Evolutionary conservation across 1,140 invertebrate genomes (phyloP).

Genomic region (Apis cerana): DNA sequence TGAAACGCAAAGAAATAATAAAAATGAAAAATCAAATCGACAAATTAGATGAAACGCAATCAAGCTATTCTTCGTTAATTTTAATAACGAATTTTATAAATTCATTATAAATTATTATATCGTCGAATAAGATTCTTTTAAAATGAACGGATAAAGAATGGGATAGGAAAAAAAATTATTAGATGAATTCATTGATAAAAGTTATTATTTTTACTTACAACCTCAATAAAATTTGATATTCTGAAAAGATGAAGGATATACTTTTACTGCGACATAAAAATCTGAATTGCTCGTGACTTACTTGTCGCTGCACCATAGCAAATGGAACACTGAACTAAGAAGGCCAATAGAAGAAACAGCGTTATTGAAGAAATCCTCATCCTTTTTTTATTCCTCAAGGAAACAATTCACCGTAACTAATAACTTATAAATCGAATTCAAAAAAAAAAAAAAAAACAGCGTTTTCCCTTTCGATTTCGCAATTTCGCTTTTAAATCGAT

Average conservation of each 20-base stretch:
- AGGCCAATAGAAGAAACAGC: constrained; percentile 28
- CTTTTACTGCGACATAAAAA: neutral
- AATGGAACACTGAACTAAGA: constrained; percentile 28
- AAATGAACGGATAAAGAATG: neutral
- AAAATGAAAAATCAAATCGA: neutral
- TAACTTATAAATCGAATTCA: constrained; percentile 1
- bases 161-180: neutral
- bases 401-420: constrained; percentile 3
- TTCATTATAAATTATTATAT: neutral
- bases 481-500: neutral
- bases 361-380: constrained; percentile 39
- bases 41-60: too few relatives aligned
- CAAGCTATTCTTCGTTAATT: neutral
- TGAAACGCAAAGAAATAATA: neutral
- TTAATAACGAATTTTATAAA: too few relatives aligned
- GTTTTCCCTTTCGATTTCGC: neutral
- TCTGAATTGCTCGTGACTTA: constrained; percentile 18
- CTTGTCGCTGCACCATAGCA: neutral
- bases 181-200: neutral
- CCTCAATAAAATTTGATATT: too few relatives aligned
- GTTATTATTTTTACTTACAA: too few relatives aligned
- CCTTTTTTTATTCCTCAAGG: neutral
- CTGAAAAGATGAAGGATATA: neutral
- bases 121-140: neutral
- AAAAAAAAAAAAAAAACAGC: too few relatives aligned